Evolutionary conservation across 2,888 invertebrate genomes (phyloP).

Genomic region (Steinernema carpocapsae): DNA sequence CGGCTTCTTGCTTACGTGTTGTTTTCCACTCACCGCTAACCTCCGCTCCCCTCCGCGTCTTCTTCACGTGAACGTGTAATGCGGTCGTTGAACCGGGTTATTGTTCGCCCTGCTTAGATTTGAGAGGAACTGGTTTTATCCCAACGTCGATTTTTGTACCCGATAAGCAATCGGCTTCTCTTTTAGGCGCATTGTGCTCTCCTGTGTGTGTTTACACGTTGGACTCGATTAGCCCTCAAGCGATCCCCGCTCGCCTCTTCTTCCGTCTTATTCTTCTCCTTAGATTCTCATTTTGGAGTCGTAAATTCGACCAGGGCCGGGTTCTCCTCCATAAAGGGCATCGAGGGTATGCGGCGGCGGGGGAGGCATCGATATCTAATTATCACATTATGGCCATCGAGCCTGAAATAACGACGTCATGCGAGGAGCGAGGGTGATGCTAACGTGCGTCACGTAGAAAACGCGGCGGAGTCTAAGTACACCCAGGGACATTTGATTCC

Average conservation of each 20-base stretch:
- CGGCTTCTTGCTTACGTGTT: no score
- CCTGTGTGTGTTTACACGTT: neutral
- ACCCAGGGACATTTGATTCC: neutral
- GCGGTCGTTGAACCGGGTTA: constrained; percentile 31
- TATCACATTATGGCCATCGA: constrained; percentile 28
- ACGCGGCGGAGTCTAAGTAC: neutral
- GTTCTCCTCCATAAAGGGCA: neutral
- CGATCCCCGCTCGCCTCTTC: no score
- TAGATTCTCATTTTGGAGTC: neutral
- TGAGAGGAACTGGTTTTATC: neutral
- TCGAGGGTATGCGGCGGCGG: neutral
- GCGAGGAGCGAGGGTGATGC: neutral
- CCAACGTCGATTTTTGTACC: neutral
- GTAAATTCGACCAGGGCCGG: neutral
- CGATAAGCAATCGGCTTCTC: neutral
- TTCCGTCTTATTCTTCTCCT: neutral
- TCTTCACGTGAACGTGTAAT: neutral
- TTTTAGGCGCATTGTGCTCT: neutral
- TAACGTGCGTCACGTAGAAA: constrained; percentile 17
- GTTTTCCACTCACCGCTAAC: neutral
- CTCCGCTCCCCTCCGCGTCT: neutral
- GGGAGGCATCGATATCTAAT: constrained; percentile 23
- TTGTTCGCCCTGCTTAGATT: neutral
- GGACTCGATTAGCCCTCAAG: no score
- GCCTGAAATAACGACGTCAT: constrained; percentile 29